These are phyloP conservation scores for Aricia agestis DNA, from an alignment of 1,140 invertebrate species.

Conservation along the genomic window DNA sequence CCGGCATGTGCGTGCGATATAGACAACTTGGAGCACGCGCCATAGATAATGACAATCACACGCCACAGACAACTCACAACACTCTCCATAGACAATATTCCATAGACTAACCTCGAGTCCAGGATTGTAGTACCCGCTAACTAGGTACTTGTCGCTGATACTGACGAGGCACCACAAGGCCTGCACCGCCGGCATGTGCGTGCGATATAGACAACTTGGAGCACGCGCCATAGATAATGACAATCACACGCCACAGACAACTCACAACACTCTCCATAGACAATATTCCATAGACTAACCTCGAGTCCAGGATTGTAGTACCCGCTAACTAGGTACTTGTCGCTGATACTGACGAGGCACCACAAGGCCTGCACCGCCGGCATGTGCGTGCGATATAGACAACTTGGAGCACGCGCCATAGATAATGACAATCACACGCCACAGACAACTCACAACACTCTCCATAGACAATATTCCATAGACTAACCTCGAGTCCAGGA, in stretches of 20 bases:
- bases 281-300: conserved; percentile 36
- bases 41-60: too few relatives aligned
- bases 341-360: conserved; percentile 97
- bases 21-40: too few relatives aligned
- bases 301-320: conserved; percentile 94
- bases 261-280: too few relatives aligned
- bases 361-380: conserved; percentile 98
- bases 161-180: conserved; percentile 98
- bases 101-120: conserved; percentile 80
- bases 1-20: conserved; percentile 94
- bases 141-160: conserved; percentile 95
- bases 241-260: too few relatives aligned
- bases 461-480: too few relatives aligned
- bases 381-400: too few relatives aligned
- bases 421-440: too few relatives aligned
- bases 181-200: conserved; percentile 98
- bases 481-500: conserved; percentile 83
- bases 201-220: conserved; percentile 49
- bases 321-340: conserved; percentile 91
- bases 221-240: too few relatives aligned
- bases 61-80: too few relatives aligned
- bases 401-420: too few relatives aligned
- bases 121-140: conserved; percentile 93
- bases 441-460: too few relatives aligned
- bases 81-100: too few relatives aligned